Evolutionary conservation across 2,888 invertebrate genomes (phyloP).

Genomic region (Chymomyza caudatula): DNA sequence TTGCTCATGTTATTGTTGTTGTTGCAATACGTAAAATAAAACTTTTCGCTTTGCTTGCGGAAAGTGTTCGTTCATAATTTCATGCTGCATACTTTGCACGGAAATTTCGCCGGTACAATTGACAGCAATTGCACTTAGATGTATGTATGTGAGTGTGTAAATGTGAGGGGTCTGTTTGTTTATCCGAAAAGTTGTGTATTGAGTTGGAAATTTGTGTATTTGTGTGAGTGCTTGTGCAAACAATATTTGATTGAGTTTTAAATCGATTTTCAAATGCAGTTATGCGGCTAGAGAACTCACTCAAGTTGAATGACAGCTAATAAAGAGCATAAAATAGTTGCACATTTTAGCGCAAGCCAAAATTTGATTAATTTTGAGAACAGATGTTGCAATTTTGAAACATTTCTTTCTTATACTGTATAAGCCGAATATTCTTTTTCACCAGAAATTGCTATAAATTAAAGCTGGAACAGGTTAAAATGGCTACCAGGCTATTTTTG

Average conservation of each 20-base stretch:
- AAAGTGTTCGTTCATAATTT: constrained; percentile 52
- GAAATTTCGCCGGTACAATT: constrained; percentile 55
- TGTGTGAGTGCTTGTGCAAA: not conserved
- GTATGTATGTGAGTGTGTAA: not conserved
- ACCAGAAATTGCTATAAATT: too few species aligned
- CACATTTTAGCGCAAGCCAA: too few species aligned
- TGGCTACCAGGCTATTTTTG: too few species aligned
- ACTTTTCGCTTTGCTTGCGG: constrained; percentile 35
- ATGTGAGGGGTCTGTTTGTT: not conserved
- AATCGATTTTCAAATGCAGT: constrained; percentile 6
- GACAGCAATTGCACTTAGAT: constrained; percentile 59
- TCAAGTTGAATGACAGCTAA: too few species aligned
- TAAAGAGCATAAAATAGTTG: too few species aligned
- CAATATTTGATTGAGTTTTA: constrained; percentile 42
- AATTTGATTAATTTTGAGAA: too few species aligned
- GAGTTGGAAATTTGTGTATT: constrained; percentile 39
- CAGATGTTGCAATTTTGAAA: too few species aligned
- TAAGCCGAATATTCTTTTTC: too few species aligned
- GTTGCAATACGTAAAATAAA: constrained; percentile 12
- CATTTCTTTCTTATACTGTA: too few species aligned
- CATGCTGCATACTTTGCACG: constrained; percentile 50
- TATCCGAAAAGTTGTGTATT: constrained; percentile 38
- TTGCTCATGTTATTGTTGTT: not conserved
- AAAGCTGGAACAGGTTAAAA: too few species aligned
- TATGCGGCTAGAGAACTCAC: too few species aligned